These are phyloP conservation scores for Lophochroa leadbeateri DNA, from an alignment of 2,113 vertebrate species.

Conservation along the genomic window DNA sequence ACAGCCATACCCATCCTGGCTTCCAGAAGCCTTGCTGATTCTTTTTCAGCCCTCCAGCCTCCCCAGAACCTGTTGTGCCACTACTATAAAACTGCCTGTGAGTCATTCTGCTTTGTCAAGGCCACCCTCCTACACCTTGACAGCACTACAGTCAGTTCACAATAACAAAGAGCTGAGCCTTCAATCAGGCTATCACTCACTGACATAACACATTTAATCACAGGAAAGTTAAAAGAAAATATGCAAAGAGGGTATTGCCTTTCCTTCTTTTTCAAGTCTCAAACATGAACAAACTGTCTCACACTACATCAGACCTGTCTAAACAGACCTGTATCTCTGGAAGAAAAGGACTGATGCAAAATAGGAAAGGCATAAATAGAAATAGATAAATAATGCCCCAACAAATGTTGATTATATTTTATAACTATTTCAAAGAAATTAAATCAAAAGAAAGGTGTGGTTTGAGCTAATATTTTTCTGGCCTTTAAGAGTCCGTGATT, in stretches of 20 bases:
- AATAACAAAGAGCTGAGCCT: conserved; percentile 7
- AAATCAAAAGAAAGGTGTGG: background rate
- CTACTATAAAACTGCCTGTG: background rate
- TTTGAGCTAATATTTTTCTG: conserved; percentile 20
- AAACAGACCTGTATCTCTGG: background rate
- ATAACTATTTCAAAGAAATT: conserved; percentile 14
- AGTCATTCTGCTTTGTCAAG: background rate
- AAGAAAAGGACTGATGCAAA: conserved; percentile 15
- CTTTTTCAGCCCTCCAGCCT: background rate
- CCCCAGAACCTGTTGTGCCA: background rate
- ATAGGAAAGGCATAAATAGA: conserved; percentile 4
- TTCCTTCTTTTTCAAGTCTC: conserved; percentile 24
- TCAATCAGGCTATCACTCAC: background rate
- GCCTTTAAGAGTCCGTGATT: conserved; percentile 19
- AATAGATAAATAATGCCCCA: conserved; percentile 34
- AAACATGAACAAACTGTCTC: background rate
- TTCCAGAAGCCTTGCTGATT: background rate
- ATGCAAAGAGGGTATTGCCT: conserved; percentile 12
- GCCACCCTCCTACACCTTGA: background rate
- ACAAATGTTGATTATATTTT: conserved; percentile 1
- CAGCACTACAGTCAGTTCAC: background rate
- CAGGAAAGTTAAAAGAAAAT: conserved; percentile 33
- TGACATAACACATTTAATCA: conserved; percentile 17
- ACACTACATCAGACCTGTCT: conserved; percentile 1
- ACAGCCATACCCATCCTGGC: too few species aligned